These are phyloP conservation scores for Oscheius sp. DNA, from an alignment of 2,888 invertebrate species.

Conservation along the genomic window DNA sequence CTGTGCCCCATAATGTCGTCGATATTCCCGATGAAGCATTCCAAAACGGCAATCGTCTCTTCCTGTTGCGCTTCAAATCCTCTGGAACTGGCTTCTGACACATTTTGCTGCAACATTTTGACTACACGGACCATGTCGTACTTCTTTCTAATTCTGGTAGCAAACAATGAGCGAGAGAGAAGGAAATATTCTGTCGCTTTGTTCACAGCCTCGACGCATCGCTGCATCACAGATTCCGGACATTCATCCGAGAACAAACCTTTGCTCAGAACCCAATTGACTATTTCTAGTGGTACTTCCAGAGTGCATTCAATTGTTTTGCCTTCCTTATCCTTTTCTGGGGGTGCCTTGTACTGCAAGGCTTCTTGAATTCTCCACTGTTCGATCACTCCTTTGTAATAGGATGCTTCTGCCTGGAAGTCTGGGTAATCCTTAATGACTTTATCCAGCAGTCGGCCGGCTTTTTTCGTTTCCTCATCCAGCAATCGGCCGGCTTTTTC, in stretches of 20 bases:
- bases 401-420: conserved; percentile 6
- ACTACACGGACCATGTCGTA: background rate
- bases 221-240: background rate
- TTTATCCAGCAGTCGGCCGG: background rate
- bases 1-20: conserved; percentile 16
- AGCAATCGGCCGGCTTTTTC: rapidly evolving
- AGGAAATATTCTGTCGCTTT: background rate
- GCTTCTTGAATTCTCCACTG: background rate
- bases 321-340: background rate
- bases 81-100: background rate
- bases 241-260: background rate
- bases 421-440: background rate
- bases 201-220: background rate
- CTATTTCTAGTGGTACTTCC: background rate
- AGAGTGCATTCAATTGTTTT: background rate
- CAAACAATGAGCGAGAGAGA: background rate
- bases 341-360: background rate
- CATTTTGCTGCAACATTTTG: background rate
- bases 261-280: background rate
- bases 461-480: background rate
- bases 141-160: background rate
- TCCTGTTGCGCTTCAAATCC: background rate
- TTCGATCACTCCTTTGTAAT: conserved; percentile 14
- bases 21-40: conserved; percentile 18
- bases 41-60: background rate